These are phyloP conservation scores for Tokudaia tokunoshimensis DNA, from an alignment of 2,797 vertebrate species.

Conservation along the genomic window DNA sequence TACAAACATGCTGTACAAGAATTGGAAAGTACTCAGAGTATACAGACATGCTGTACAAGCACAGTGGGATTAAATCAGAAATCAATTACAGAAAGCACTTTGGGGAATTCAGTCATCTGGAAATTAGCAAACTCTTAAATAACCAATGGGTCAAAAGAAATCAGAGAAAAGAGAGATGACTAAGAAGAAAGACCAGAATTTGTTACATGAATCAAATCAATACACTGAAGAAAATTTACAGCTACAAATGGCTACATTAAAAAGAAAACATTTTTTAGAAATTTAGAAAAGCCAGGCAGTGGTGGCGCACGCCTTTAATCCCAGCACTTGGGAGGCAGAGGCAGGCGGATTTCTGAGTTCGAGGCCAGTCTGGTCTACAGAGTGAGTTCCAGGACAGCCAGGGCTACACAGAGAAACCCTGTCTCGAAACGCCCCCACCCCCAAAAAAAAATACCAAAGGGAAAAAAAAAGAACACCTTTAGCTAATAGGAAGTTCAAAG, in stretches of 20 bases:
- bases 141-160: slow-evolving; percentile 33
- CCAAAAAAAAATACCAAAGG: too few relatives aligned
- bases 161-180: slow-evolving; percentile 56
- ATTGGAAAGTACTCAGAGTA: neutral
- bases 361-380: too few relatives aligned
- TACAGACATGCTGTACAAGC: neutral
- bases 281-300: too few relatives aligned
- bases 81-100: slow-evolving; percentile 19
- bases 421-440: too few relatives aligned
- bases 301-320: too few relatives aligned
- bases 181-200: slow-evolving; percentile 29
- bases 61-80: slow-evolving; percentile 35
- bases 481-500: too few relatives aligned
- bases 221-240: slow-evolving; percentile 12
- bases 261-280: slow-evolving; percentile 10
- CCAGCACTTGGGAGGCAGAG: too few relatives aligned
- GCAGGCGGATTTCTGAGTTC: too few relatives aligned
- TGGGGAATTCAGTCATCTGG: slow-evolving; percentile 3
- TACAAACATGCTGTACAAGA: neutral
- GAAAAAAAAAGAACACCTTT: too few relatives aligned
- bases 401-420: too few relatives aligned
- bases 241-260: slow-evolving; percentile 15
- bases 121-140: slow-evolving; percentile 50
- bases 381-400: too few relatives aligned
- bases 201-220: neutral